Percentiles rank a stretch among this genome's conserved stretches.
Evolutionary conservation across 2,113 vertebrate species (phyloP).

Genomic region (Oostethus manadensis): DNA sequence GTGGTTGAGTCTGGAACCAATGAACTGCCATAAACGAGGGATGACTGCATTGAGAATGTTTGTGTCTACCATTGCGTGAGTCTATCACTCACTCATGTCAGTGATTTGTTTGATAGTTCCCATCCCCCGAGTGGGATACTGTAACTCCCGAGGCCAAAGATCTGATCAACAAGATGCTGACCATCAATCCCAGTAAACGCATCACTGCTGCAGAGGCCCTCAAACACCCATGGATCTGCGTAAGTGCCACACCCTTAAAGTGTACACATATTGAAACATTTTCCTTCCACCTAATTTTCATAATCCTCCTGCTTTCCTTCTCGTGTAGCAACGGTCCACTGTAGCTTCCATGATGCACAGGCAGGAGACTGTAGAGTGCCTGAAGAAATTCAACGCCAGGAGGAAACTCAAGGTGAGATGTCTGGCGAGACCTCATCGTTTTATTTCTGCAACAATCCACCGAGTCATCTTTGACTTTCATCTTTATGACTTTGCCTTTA

Average conservation of each 20-base stretch:
- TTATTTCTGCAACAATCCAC: slow-evolving; percentile 28
- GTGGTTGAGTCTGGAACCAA: no score
- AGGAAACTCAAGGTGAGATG: slow-evolving; percentile 89
- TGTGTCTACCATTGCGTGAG: neutral
- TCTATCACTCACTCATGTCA: neutral
- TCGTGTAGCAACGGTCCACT: slow-evolving; percentile 90
- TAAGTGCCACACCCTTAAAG: slow-evolving; percentile 65
- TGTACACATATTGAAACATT: neutral
- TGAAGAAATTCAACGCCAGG: slow-evolving; percentile 98
- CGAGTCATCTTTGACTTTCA: slow-evolving; percentile 2
- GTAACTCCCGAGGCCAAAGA: slow-evolving; percentile 98
- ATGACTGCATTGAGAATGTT: neutral
- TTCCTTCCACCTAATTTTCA: slow-evolving; percentile 16
- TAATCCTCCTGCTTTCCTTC: slow-evolving; percentile 26
- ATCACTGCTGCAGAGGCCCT: slow-evolving; percentile 91
- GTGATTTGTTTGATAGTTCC: slow-evolving; percentile 74
- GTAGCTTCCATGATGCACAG: slow-evolving; percentile 99
- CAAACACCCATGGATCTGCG: slow-evolving; percentile 98
- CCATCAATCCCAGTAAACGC: slow-evolving; percentile 95
- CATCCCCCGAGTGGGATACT: slow-evolving; percentile 98
- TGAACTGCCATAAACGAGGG: no score
- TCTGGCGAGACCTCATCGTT: slow-evolving; percentile 24
- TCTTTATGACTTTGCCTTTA: slow-evolving; percentile 9
- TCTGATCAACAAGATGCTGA: slow-evolving; percentile 98
- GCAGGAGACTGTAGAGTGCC: slow-evolving; percentile 96